Evolutionary conservation across 2,888 invertebrate species (phyloP), one percentile per base, ranked within the genome.

Genomic region (Panzeria rudis): DNA sequence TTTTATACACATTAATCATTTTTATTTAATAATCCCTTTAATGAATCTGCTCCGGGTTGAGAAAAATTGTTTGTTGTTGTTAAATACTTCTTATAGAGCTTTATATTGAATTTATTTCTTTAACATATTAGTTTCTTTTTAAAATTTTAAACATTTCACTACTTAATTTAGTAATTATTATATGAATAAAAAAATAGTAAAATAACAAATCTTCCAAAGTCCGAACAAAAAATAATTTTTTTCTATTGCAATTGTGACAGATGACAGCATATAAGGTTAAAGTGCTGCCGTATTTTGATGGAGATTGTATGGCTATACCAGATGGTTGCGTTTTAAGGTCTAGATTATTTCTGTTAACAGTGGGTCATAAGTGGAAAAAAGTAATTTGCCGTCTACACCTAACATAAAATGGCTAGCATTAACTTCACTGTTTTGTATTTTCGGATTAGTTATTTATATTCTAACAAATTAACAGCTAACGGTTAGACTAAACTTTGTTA

Each of bases 191-290:
- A 68, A 79, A 79, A 79, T 35, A 76, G 72, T 17, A 83, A 44
- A 59, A 79, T 72, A 83, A 82, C 15, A 80, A 75, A 61, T 73
- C 68, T 50, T 54, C 15, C 25, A 11, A 66, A 75, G 15, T 73
- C 47, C 76, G 29, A 71, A 80, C 59, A 35, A 73, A 68, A 83
- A 78, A 78, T 59, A 50, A 62, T 17, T 8, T 20, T 59, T 41
- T 72, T 29, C 29, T 68, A 73, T 44, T 69, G 50, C 29, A 82
- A 69, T 32, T 73, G 78, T 85, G 82, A 78, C 85, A 78, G 73
- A 0, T 84, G 82, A 64, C 50, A 61, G 29, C 13, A 50, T 17
- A n/a, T n/a, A n/a, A n/a, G n/a, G n/a, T n/a, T n/a, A n/a, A n/a
- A n/a, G n/a, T n/a, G n/a, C n/a, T n/a, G n/a, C 59, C 47, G 11